phyloP scores from a whole-genome alignment of 2,888 invertebrate genomes.

The Hoplodrina ambigua region DNA sequence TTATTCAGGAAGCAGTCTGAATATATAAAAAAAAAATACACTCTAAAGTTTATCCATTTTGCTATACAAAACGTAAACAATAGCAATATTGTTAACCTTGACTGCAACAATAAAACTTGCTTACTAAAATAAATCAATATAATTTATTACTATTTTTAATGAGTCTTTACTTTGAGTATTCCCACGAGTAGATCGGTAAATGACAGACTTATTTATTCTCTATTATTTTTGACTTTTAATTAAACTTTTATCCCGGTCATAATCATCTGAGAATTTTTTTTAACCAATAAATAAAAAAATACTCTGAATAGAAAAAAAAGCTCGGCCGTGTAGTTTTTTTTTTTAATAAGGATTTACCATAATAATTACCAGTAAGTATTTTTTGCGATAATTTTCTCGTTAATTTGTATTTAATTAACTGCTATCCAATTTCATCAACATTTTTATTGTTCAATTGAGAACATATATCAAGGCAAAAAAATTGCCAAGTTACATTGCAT shows the following conservation, averaged over 20 bases:
- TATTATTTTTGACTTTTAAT: too few relatives aligned
- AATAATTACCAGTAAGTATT: too few relatives aligned
- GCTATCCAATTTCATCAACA: background rate
- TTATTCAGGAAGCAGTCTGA: background rate
- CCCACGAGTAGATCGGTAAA: constrained; percentile 7
- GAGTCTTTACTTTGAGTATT: constrained; percentile 27
- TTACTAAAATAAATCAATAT: constrained; percentile 32
- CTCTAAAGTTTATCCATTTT: too few relatives aligned
- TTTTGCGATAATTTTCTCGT: background rate
- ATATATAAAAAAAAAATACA: background rate
- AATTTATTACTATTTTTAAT: constrained; percentile 27
- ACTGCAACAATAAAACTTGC: constrained; percentile 7
- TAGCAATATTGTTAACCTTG: background rate
- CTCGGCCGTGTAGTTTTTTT: too few relatives aligned
- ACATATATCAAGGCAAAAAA: background rate
- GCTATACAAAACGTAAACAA: background rate
- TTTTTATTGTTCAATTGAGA: constrained; percentile 8
- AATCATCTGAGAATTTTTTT: too few relatives aligned
- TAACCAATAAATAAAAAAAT: background rate
- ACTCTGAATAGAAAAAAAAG: background rate
- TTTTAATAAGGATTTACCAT: too few relatives aligned
- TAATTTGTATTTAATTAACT: background rate
- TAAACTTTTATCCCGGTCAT: too few relatives aligned
- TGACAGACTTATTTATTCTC: background rate
- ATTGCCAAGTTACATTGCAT: background rate